Evolutionary conservation across 2,888 invertebrate genomes (phyloP), one percentile per base, ranked within the genome.

Genomic region (Chironomus riparius): DNA sequence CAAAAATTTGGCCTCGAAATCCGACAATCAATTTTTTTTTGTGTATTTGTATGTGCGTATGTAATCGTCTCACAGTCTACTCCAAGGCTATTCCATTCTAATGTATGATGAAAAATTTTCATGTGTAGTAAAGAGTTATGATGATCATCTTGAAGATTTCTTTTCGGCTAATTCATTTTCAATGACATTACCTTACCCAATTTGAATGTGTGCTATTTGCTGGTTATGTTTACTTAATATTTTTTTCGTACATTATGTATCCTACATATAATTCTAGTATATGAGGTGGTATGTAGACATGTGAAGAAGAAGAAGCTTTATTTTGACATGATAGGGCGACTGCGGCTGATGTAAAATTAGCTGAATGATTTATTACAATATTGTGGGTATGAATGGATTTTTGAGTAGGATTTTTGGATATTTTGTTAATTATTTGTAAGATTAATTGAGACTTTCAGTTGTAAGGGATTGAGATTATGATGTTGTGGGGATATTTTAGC

Each of bases 151-250:
- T 15, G 15, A 68, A 21, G 68, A 68, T 68, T 47, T 7, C n/a
- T 68, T 18, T 56, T 56, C 56, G 56, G 13, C 65, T 68, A 74
- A 74, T 74, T 68, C 65, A 24, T 28, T 28, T 69, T 76, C 76
- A 76, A 76, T 76, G 76, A 76, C 76, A 76, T 76, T 76, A 76
- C 76, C 76, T 76, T 76, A 68, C 76, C 24, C 76, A 76, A 62
- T 76, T 74, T 74, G 65, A 47, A 62, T 68, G 48, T 47, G 68
- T 50, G 70, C 7, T 38, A 24, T 28, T 15, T 38, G 38, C 38
- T 38, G 38, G 38, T 38, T 38, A 38, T 38, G 38, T 38, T 38
- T 38, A 38, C 38, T 38, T 38, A 38, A 38, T 28, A n/a, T 10
- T 38, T 10, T 38, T 38, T 38, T 38, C 38, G 10, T 38, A 38